Base-by-base conservation (phyloP, 1,140 invertebrate species). In the Onthophagus taurus region DNA sequence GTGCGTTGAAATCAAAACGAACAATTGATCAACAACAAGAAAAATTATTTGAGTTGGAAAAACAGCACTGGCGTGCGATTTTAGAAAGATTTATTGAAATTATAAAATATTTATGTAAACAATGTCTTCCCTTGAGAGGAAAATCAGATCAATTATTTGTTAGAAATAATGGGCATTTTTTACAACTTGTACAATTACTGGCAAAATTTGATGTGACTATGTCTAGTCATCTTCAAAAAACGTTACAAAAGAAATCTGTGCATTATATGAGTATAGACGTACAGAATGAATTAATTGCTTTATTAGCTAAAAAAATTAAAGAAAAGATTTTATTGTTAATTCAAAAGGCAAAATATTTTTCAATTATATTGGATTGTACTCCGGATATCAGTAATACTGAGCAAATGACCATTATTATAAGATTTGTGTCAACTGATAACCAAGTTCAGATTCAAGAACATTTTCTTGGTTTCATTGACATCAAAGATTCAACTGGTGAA, bases 241-340 rank as follows among this genome's bases (percentile, higher is more conserved):
- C 17, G n/a, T 13, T 14, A 19, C 3, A 31, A 23, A 12, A 29
- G 4, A 23, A 30, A 29, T 14, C 13, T 19, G 29, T 42, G 14
- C 39, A 30, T 31, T 42, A 42, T 23, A 16, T 42, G 24, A 14
- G 42, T 12, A 43, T 33, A 34, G 42, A 43, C 18, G 34, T 33
- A 30, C 48, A 53, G 31, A 50, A 53, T 45, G 51, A 51, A 53
- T 42, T 58, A 21, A 57, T 51, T 33, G 30, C 46, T 36, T 31
- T 56, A 13, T 48, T 61, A 44, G 54, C 42, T n/a, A 37, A 48
- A 37, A 50, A 59, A 47, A 46, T 64, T 23, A 44, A 44, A 29
- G 36, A 57, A 33, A 44, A 52, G 52, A 59, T 64, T 46, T 31
- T 61, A 39, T 35, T n/a, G n/a, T n/a, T n/a, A n/a, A n/a, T n/a